phyloP scores from a whole-genome alignment of 2,113 vertebrate genomes.

The Eclectus roratus region DNA sequence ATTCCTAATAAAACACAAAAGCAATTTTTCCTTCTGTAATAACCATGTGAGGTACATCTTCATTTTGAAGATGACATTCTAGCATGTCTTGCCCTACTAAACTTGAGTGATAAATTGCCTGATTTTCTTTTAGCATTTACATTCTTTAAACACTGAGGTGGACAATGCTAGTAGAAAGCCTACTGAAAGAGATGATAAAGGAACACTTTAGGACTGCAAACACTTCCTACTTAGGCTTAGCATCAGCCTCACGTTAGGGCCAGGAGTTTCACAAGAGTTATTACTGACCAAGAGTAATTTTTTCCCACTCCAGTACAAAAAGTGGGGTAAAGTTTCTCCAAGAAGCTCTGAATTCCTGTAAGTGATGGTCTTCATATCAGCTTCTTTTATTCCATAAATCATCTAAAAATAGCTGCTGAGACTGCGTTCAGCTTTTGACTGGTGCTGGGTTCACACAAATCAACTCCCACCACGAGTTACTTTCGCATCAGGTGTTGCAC shows the following conservation, averaged over 20 bases:
- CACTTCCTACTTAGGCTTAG: neutral
- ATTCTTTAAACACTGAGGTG: neutral
- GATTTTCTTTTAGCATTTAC: neutral
- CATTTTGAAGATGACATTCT: neutral
- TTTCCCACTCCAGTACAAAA: neutral
- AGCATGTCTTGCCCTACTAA: neutral
- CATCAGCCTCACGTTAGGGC: neutral
- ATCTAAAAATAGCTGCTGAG: conserved; percentile 18
- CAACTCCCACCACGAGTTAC: neutral
- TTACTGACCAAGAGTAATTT: neutral
- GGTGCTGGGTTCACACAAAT: neutral
- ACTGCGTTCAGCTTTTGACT: neutral
- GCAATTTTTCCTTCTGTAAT: neutral
- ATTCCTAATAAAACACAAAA: neutral
- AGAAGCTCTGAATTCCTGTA: neutral
- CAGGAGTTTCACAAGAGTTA: neutral
- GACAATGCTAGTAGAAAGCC: neutral
- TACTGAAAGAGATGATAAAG: neutral
- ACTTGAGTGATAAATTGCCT: neutral
- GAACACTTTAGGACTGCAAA: neutral
- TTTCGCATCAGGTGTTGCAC: neutral
- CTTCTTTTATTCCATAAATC: neutral
- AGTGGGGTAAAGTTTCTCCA: neutral
- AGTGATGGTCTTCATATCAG: neutral
- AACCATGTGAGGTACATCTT: neutral